Evolutionary conservation across 2,797 vertebrate genomes (phyloP).

Genomic region (Dryobates pubescens): DNA sequence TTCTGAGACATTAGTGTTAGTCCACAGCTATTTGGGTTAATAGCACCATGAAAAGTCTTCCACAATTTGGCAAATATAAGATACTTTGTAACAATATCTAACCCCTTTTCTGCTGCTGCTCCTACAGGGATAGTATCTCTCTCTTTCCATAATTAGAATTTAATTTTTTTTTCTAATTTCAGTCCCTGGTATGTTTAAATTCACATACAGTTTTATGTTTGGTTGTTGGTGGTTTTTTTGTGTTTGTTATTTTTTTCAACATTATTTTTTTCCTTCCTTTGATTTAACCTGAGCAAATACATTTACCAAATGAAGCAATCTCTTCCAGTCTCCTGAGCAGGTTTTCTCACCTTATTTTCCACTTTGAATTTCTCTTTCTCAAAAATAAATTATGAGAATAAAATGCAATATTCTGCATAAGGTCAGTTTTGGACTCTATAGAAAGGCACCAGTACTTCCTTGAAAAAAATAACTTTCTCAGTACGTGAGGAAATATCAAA

Average conservation of each 20-base stretch:
- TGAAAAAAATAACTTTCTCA: neutral
- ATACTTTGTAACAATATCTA: neutral
- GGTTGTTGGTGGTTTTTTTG: neutral
- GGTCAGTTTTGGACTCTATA: neutral
- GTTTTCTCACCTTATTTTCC: neutral
- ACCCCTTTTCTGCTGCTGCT: neutral
- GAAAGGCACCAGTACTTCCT: neutral
- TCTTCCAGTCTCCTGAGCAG: neutral
- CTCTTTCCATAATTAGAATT: neutral
- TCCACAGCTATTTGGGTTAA: neutral
- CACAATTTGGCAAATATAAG: neutral
- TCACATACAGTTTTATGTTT: neutral
- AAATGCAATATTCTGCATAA: neutral
- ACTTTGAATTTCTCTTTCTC: neutral
- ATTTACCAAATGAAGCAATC: neutral
- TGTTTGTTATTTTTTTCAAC: neutral
- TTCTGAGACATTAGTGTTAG: neutral
- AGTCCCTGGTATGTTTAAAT: neutral
- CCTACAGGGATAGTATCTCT: neutral
- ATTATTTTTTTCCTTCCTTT: neutral
- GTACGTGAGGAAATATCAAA: neutral
- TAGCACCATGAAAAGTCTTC: neutral
- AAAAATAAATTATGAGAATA: neutral
- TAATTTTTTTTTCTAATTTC: neutral
- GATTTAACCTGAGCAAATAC: neutral